These are phyloP conservation scores for Pachycephus smyrnensis DNA, from an alignment of 2,888 invertebrate species.

Conservation along the genomic window DNA sequence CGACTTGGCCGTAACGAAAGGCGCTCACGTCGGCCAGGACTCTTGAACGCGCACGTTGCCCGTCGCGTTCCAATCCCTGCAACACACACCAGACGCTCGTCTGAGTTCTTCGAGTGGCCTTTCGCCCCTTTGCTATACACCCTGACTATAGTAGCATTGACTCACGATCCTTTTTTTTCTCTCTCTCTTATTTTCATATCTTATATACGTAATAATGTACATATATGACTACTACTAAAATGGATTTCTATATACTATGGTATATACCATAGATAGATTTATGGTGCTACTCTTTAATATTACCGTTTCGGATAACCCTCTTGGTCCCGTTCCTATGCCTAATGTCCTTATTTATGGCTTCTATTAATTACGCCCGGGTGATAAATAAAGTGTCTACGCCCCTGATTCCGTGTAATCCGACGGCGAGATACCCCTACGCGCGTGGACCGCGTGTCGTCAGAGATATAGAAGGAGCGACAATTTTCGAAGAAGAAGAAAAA, in stretches of 20 bases:
- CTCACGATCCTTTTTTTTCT: not conserved
- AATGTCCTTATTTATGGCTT: slow-evolving; percentile 11
- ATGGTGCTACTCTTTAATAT: slow-evolving; percentile 1
- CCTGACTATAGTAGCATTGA: slow-evolving; percentile 5
- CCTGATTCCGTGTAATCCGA: slow-evolving; percentile 7
- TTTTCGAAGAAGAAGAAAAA: not conserved
- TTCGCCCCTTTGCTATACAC: slow-evolving; percentile 15
- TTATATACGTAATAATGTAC: too few relatives aligned
- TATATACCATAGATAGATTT: not conserved
- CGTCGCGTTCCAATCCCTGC: slow-evolving; percentile 66
- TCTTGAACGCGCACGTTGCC: slow-evolving; percentile 65
- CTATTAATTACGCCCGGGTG: slow-evolving; percentile 10
- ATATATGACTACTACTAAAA: too few relatives aligned
- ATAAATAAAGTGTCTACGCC: slow-evolving; percentile 5
- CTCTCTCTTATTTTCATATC: not conserved
- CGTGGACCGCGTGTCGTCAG: not conserved
- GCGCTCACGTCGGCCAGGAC: slow-evolving; percentile 66
- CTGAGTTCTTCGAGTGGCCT: slow-evolving; percentile 10
- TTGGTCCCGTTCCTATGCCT: slow-evolving; percentile 5
- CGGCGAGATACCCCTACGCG: not conserved
- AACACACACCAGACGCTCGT: slow-evolving; percentile 48
- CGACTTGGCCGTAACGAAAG: slow-evolving; percentile 55
- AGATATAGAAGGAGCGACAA: too few relatives aligned
- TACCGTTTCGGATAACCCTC: slow-evolving; percentile 1
- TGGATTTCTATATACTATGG: too few relatives aligned